Evolutionary conservation across 2,888 invertebrate genomes (phyloP).

Genomic region (Liopterus haemorrhoidalis): DNA sequence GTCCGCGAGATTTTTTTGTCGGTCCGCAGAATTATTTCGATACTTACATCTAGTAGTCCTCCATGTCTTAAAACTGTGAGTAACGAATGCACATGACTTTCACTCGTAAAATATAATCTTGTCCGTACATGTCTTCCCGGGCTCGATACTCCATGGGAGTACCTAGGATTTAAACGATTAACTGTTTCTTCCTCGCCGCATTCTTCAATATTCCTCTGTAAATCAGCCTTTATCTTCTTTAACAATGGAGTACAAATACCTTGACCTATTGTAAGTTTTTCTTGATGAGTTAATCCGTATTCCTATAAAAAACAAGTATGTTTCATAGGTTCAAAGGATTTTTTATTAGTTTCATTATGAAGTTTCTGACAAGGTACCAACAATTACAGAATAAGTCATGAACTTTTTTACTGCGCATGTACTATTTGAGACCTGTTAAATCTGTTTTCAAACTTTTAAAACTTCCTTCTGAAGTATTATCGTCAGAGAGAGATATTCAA

Average conservation of each 20-base stretch:
- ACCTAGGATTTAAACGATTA: conserved; percentile 93
- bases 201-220: conserved; percentile 89
- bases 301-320: conserved; percentile 58
- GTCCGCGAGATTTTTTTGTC: too few relatives aligned
- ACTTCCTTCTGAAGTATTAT: too few relatives aligned
- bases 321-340: too few relatives aligned
- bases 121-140: conserved; percentile 97
- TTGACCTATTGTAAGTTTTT: conserved; percentile 94
- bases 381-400: too few relatives aligned
- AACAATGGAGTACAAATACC: conserved; percentile 95
- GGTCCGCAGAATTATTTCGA: too few relatives aligned
- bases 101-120: conserved; percentile 98
- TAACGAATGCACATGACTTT: conserved; percentile 97
- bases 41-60: conserved; percentile 74
- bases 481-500: too few relatives aligned
- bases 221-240: conserved; percentile 90
- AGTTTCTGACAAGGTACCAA: too few relatives aligned
- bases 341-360: too few relatives aligned
- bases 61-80: conserved; percentile 93
- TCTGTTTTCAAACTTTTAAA: too few relatives aligned
- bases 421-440: too few relatives aligned
- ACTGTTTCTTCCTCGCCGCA: conserved; percentile 88
- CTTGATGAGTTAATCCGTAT: conserved; percentile 91
- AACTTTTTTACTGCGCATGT: too few relatives aligned
- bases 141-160: conserved; percentile 96